phyloP scores from a whole-genome alignment of 2,113 vertebrate genomes.

The Oplegnathus fasciatus region DNA sequence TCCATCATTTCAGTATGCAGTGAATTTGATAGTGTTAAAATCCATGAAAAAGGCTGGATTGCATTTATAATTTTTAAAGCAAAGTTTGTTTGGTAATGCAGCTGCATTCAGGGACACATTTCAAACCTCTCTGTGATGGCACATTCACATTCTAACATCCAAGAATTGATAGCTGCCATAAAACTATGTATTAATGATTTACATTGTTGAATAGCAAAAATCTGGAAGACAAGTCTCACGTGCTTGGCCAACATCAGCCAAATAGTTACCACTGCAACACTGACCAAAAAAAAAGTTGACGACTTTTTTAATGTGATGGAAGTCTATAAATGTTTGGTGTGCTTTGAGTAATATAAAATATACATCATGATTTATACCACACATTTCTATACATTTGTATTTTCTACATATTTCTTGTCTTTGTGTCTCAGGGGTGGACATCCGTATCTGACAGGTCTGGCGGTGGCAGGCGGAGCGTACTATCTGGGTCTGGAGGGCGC shows the following conservation, averaged over 20 bases:
- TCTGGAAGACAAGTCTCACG: too few relatives aligned
- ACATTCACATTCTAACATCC: neutral
- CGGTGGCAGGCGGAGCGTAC: constrained; percentile 96
- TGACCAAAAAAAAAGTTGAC: too few relatives aligned
- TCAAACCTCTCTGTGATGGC: neutral
- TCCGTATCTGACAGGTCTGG: constrained; percentile 96
- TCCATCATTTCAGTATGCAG: neutral
- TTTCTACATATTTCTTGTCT: neutral
- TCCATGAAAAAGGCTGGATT: neutral
- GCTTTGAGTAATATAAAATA: too few relatives aligned
- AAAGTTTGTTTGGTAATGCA: neutral
- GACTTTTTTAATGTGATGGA: too few relatives aligned
- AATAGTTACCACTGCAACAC: too few relatives aligned
- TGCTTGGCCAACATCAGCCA: too few relatives aligned
- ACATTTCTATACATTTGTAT: neutral
- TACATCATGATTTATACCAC: too few relatives aligned
- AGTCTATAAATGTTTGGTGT: too few relatives aligned
- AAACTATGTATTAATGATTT: neutral
- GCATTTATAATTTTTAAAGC: neutral
- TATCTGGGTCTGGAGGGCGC: constrained; percentile 97
- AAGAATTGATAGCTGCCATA: neutral
- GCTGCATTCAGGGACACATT: neutral
- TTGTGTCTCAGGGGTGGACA: constrained; percentile 90
- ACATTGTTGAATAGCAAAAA: neutral
- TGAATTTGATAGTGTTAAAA: neutral